Evolutionary conservation across 2,888 invertebrate species (phyloP), one percentile per base, ranked within the genome.

Genomic region (Brachyptera putata): DNA sequence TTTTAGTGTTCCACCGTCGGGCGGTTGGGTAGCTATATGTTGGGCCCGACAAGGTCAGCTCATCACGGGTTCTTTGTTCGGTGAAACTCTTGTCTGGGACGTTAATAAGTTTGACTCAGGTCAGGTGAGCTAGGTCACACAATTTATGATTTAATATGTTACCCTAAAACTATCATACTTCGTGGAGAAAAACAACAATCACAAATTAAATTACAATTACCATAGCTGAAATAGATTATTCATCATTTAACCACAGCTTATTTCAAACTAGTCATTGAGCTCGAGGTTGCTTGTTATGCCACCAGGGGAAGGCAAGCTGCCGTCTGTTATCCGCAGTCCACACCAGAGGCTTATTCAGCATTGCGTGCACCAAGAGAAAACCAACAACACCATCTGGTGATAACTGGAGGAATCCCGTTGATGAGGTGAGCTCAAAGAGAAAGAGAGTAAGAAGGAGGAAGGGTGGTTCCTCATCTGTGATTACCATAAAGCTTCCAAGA

Each of bases 61-160:
- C 16, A 70, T 87, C 16, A 75, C 82, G 14, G 79, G 80, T 53
- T 83, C 84, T 50, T 72, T 74, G 13, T 82, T 78, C 69, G 84
- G 82, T 24, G 84, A 87, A 69, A 68, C 89, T 30, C 66, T 87
- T 37, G 72, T 79, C 39, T 84, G 84, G 78, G 79, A 85, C 68
- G 79, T 89, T n/a, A 68, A 77, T 16, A 41, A 53, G 22, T 11
- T 22, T 39, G 50, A 14, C 58, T 2, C n/a, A 1, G 16, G 41
- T 16, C 49, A 26, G 49, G 26, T 41, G n/a, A 30, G 34, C 34
- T 30, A 43, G 43, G 18, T 5, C 21, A 16, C 43, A 11, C n/a
- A n/a, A n/a, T n/a, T n/a, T n/a, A n/a, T n/a, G n/a, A n/a, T n/a
- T n/a, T n/a, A n/a, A n/a, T n/a, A n/a, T n/a, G n/a, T n/a, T n/a